Conservation (phyloP, 2,113 vertebrate species). For the Megaleporinus macrocephalus region DNA sequence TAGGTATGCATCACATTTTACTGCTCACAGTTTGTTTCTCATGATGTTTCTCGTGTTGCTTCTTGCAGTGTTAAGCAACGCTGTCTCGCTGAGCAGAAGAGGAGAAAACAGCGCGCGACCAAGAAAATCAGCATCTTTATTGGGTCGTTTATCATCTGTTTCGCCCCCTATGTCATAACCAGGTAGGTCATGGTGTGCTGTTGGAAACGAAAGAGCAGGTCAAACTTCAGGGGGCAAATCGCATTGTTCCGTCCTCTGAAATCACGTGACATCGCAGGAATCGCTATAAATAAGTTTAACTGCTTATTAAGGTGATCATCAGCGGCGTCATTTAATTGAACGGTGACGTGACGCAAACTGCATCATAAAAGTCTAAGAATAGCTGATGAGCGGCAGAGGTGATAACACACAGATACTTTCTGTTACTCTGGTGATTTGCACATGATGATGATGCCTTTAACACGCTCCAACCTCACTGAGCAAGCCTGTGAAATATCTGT, state of each 20-base stretch:
- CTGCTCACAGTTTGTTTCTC: neutral
- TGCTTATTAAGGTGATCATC: conserved; percentile 1
- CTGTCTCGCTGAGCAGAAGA: conserved; percentile 84
- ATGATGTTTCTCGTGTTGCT: neutral
- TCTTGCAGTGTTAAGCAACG: conserved; percentile 81
- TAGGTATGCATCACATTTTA: too few species aligned
- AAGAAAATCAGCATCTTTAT: conserved; percentile 90
- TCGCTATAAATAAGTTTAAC: neutral
- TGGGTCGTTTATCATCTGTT: conserved; percentile 85
- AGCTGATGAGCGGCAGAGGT: conserved; percentile 37
- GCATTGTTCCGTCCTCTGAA: neutral
- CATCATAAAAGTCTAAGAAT: conserved; percentile 35
- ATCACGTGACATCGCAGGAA: neutral
- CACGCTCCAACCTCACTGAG: neutral
- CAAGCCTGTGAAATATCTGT: conserved; percentile 10
- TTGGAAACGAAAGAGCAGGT: neutral
- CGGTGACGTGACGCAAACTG: conserved; percentile 21
- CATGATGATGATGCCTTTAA: neutral
- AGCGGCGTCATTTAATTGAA: conserved; percentile 37
- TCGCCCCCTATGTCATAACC: conserved; percentile 82
- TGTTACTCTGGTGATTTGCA: conserved; percentile 34
- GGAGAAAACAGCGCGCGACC: conserved; percentile 79
- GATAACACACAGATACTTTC: conserved; percentile 27
- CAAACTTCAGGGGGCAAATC: neutral
- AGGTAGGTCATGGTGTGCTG: conserved; percentile 35